Conservation (phyloP, 2,888 invertebrate species). For the Ophonus ardosiacus region DNA sequence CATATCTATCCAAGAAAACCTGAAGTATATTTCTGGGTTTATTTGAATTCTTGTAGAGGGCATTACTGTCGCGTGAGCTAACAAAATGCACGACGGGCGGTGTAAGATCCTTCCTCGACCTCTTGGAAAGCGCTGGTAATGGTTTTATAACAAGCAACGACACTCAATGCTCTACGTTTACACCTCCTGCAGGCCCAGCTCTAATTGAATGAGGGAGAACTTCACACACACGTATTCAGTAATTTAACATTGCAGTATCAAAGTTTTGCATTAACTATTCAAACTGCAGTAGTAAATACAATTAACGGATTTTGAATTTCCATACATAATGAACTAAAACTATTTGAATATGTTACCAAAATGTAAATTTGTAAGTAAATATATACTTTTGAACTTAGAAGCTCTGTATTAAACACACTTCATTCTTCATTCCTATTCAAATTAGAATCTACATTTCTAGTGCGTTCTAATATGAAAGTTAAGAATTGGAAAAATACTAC, state of each 20-base stretch:
- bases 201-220: constrained; percentile 22
- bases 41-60: constrained; percentile 29
- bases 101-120: neutral
- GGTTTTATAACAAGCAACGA: constrained; percentile 50
- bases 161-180: neutral
- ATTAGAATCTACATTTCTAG: too few relatives aligned
- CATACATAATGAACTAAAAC: neutral
- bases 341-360: neutral
- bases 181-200: constrained; percentile 4
- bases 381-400: too few relatives aligned
- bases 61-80: constrained; percentile 43
- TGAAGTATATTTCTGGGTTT: neutral
- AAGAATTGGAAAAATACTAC: too few relatives aligned
- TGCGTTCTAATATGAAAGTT: too few relatives aligned
- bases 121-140: constrained; percentile 11
- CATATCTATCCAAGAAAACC: neutral
- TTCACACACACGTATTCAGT: neutral
- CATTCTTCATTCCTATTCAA: too few relatives aligned
- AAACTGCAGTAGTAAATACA: neutral
- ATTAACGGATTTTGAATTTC: neutral
- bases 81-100: constrained; percentile 11
- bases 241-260: neutral
- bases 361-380: neutral
- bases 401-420: too few relatives aligned
- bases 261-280: neutral